Conservation (phyloP, 37 sponge, comb jelly and placozoan species). For the Tethya wilhelma region DNA sequence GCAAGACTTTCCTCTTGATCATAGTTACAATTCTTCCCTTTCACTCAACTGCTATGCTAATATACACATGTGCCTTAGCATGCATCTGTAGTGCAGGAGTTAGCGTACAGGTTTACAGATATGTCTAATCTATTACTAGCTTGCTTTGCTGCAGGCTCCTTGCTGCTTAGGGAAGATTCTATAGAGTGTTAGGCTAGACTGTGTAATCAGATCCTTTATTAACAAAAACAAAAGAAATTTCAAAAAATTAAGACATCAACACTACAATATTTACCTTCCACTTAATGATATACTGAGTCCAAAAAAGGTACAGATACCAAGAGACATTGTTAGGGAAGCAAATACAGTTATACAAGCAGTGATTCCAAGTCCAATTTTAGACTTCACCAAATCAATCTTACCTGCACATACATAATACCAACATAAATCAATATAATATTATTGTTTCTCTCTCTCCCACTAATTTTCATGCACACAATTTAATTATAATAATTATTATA, state of each 20-base stretch:
- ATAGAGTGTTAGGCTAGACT: no score
- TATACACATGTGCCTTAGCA: no score
- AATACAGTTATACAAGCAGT: slow-evolving; percentile 83
- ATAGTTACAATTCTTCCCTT: no score
- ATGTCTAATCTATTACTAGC: no score
- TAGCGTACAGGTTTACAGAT: no score
- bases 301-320: slow-evolving; percentile 95
- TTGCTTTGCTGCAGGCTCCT: no score
- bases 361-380: slow-evolving; percentile 86
- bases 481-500: no score
- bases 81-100: no score
- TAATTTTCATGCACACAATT: background rate
- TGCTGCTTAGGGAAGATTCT: no score
- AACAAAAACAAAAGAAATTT: background rate
- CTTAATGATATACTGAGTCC: slow-evolving; percentile 84
- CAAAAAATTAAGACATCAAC: background rate
- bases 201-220: no score
- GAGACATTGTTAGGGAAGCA: slow-evolving; percentile 91
- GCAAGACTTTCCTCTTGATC: no score
- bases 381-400: slow-evolving; percentile 94
- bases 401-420: slow-evolving; percentile 53
- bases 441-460: background rate
- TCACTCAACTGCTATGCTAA: no score
- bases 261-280: slow-evolving; percentile 56
- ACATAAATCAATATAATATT: background rate